Evolutionary conservation across 2,797 vertebrate species (phyloP).

Genomic region (Myripristis jacobus): DNA sequence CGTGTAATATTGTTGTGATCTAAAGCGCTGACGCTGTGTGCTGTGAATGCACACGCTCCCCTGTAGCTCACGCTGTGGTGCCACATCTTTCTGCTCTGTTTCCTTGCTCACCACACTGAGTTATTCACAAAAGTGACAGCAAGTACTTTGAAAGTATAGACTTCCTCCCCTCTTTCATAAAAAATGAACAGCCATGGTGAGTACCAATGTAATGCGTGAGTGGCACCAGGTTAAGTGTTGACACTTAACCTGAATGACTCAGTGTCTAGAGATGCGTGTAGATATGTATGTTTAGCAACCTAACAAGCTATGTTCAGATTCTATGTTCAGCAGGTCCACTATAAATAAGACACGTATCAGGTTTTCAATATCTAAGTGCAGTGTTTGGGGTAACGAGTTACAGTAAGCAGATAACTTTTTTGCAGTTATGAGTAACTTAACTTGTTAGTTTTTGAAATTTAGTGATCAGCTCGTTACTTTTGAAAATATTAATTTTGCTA

Average conservation of each 20-base stretch:
- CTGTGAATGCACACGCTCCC: neutral
- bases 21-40: neutral
- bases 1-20: neutral
- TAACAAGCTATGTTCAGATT: too few species aligned
- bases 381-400: too few species aligned
- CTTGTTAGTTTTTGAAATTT: too few species aligned
- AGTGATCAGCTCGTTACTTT: too few species aligned
- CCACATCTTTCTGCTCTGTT: neutral
- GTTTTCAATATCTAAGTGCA: too few species aligned
- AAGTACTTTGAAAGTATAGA: neutral
- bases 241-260: constrained; percentile 18
- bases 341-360: too few species aligned
- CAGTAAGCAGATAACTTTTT: too few species aligned
- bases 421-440: too few species aligned
- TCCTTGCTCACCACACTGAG: neutral
- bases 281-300: too few species aligned
- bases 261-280: neutral
- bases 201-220: neutral
- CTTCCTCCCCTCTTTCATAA: neutral
- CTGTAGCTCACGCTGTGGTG: neutral
- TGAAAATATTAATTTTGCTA: too few species aligned
- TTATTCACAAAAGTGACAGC: neutral
- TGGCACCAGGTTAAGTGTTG: constrained; percentile 8
- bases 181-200: constrained; percentile 13
- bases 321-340: too few species aligned